Evolutionary conservation across 2,797 vertebrate species (phyloP), one percentile per base, ranked within the genome.

Genomic region (Chrosomus eos): DNA sequence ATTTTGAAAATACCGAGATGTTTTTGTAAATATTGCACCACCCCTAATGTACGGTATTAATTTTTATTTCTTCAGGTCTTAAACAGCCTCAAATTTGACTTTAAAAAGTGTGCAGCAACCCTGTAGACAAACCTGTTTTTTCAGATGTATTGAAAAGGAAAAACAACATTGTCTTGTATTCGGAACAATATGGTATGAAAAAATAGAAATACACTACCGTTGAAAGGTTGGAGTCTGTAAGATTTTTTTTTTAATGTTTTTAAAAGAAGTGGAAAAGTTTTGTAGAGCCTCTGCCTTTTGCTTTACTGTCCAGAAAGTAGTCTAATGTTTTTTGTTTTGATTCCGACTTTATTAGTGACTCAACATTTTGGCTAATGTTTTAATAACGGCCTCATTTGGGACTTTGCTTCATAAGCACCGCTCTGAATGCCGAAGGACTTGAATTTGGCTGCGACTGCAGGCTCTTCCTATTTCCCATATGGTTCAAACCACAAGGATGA

Each of bases 381-480:
- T 28, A 53, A 82, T 84, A 66, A 72, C 16, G 1, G 80, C 38
- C 3, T 77, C 38, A 72, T 82, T 82, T 85, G 58, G 79, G 83
- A 85, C 55, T 72, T 72, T 76, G 23, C 10, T 73, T 62, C 21
- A 40, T 62, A 70, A 38, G 58, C 53, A 38, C 81, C 8, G 6
- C 51, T 85, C 40, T 18, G 26, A 55, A 77, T 26, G 19, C 68
- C 2, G 7, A 73, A 48, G 8, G 77, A 81, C 5, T 70, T 51
- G 48, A 78, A 67, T 64, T 72, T 88, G 83, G 80, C 80, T 31
- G 14, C 9, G 40, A 60, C 18, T 58, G 11, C 40, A 38, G 58
- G 31, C 38, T 84, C 66, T 83, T 75, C 76, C 79, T 75, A 43
- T 82, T 83, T 55, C 70, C 72, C 73, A 85, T 85, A 88, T 88